phyloP scores from a whole-genome alignment of 2,113 vertebrate species.

The Gymnobelideus leadbeateri region DNA sequence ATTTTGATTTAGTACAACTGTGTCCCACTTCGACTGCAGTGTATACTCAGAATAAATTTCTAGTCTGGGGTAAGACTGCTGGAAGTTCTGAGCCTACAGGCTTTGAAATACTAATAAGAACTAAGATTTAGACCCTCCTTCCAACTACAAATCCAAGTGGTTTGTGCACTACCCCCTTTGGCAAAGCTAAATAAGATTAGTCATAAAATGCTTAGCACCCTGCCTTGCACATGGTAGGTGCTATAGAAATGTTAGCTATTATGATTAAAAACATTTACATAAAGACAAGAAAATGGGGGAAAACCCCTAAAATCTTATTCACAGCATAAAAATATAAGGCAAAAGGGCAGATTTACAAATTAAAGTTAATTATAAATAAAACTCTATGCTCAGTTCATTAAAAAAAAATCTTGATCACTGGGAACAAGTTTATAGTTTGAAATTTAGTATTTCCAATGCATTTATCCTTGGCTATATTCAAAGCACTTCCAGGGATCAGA shows the following conservation, averaged over 20 bases:
- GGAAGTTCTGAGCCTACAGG: background rate
- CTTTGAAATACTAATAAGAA: background rate
- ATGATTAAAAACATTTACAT: background rate
- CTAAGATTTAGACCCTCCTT: background rate
- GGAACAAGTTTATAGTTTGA: background rate
- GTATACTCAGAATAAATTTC: background rate
- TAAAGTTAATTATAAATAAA: background rate
- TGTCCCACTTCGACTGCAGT: too few relatives aligned
- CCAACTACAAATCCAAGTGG: background rate
- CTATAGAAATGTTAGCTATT: background rate
- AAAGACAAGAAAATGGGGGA: background rate
- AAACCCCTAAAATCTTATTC: background rate
- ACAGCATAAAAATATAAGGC: background rate
- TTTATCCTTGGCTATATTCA: background rate
- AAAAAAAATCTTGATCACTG: background rate
- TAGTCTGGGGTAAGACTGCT: background rate
- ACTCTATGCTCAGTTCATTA: background rate
- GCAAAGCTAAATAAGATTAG: background rate
- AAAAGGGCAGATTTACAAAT: background rate
- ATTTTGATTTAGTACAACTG: too few relatives aligned
- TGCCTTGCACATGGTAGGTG: background rate
- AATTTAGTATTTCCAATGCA: background rate
- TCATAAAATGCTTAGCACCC: background rate
- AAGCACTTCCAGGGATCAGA: background rate
- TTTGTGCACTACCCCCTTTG: background rate